Conservation (phyloP, 2,113 vertebrate species). For the Podarcis cretensis region DNA sequence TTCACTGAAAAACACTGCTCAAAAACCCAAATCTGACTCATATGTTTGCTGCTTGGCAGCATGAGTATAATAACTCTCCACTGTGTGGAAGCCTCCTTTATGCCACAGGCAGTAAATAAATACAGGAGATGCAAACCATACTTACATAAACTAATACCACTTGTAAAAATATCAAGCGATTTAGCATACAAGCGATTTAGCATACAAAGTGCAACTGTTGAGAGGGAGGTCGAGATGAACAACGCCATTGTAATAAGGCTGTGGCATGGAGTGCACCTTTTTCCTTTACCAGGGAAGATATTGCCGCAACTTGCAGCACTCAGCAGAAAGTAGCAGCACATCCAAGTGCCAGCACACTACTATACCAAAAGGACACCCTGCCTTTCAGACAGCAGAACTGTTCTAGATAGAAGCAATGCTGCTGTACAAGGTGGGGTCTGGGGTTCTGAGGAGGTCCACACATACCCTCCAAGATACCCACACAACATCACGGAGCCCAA, state of each 20-base stretch:
- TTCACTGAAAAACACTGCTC: slow-evolving; percentile 14
- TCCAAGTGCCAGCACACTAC: background rate
- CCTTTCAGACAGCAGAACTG: background rate
- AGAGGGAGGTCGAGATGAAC: background rate
- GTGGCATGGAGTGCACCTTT: background rate
- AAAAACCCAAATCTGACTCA: slow-evolving; percentile 28
- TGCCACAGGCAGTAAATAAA: slow-evolving; percentile 31
- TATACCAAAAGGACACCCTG: background rate
- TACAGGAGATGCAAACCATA: background rate
- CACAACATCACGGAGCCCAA: no score
- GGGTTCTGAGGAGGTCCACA: background rate
- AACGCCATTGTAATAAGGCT: background rate
- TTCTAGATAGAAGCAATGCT: background rate
- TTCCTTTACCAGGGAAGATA: background rate
- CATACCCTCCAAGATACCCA: no score
- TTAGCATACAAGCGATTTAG: background rate
- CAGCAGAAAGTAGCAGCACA: background rate
- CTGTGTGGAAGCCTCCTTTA: fast-evolving
- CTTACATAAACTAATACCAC: background rate
- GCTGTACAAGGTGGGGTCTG: background rate
- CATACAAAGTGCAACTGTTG: background rate
- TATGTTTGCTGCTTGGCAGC: background rate
- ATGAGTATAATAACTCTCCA: background rate
- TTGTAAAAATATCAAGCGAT: background rate
- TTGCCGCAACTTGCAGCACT: background rate